Evolutionary conservation across 2,797 vertebrate species (phyloP).

Genomic region (Aotus griseimembra): DNA sequence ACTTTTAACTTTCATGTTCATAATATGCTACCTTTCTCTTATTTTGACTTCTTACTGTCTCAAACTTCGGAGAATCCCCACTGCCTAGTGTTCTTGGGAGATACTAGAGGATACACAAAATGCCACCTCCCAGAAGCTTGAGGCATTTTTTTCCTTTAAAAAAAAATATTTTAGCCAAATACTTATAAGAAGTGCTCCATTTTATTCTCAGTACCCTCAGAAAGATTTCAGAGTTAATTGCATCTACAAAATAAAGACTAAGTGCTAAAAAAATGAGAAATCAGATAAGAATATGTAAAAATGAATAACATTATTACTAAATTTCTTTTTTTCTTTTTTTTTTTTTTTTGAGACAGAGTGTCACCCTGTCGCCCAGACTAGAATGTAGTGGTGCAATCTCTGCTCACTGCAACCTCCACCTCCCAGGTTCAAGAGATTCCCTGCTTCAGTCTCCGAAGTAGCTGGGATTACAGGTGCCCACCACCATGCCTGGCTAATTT

Average conservation of each 20-base stretch:
- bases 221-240: neutral
- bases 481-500: too few relatives aligned
- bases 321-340: too few relatives aligned
- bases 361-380: neutral
- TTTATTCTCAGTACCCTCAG: conserved; percentile 14
- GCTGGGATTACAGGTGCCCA: too few relatives aligned
- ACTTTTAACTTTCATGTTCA: neutral
- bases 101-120: neutral
- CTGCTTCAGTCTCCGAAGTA: too few relatives aligned
- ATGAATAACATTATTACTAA: neutral
- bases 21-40: neutral
- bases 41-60: neutral
- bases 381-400: neutral
- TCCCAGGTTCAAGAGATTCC: too few relatives aligned
- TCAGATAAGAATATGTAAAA: neutral
- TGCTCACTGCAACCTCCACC: too few relatives aligned
- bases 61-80: neutral
- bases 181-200: neutral
- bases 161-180: neutral
- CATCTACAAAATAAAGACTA: neutral
- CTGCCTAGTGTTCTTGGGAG: neutral
- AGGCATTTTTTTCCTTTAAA: neutral
- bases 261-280: neutral
- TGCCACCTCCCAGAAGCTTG: neutral
- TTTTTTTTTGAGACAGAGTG: neutral